Evolutionary conservation across 1,140 invertebrate genomes (phyloP).

Genomic region (Rhopalosiphum maidis): DNA sequence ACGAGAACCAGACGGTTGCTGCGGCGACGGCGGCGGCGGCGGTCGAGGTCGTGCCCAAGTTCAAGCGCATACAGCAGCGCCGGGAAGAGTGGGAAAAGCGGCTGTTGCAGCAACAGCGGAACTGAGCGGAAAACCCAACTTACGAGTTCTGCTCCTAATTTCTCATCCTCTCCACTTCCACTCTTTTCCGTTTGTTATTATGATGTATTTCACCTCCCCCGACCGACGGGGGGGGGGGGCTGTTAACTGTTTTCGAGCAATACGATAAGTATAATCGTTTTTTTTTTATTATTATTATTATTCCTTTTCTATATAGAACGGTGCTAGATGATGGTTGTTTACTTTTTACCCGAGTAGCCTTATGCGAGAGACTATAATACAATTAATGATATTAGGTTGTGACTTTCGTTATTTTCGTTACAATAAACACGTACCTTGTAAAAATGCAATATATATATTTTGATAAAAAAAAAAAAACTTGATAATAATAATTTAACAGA

Average conservation of each 20-base stretch:
- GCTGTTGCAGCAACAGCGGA: slow-evolving; percentile 68
- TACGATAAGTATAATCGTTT: not conserved
- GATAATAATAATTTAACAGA: slow-evolving; percentile 3
- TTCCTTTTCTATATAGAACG: slow-evolving; percentile 44
- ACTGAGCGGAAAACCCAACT: slow-evolving; percentile 54
- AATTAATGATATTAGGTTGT: not conserved
- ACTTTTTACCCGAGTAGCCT: slow-evolving; percentile 29
- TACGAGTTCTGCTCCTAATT: not conserved
- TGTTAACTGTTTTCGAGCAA: not conserved
- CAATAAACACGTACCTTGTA: not conserved
- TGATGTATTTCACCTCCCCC: not conserved
- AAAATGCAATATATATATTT: slow-evolving; percentile 33
- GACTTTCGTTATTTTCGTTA: slow-evolving; percentile 30
- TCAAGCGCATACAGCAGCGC: slow-evolving; percentile 75
- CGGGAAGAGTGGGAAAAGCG: slow-evolving; percentile 77
- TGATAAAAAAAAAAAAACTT: slow-evolving; percentile 15
- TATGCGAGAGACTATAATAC: not conserved
- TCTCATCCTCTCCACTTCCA: not conserved
- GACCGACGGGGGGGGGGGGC: too few species aligned
- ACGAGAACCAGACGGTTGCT: not conserved
- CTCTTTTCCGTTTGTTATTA: not conserved
- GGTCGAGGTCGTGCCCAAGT: slow-evolving; percentile 67
- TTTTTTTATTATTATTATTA: not conserved
- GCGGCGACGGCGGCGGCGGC: not conserved
- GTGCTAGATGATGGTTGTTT: slow-evolving; percentile 52